Evolutionary conservation across 2,113 vertebrate species (phyloP).

Genomic region (Antechinus stuartii): DNA sequence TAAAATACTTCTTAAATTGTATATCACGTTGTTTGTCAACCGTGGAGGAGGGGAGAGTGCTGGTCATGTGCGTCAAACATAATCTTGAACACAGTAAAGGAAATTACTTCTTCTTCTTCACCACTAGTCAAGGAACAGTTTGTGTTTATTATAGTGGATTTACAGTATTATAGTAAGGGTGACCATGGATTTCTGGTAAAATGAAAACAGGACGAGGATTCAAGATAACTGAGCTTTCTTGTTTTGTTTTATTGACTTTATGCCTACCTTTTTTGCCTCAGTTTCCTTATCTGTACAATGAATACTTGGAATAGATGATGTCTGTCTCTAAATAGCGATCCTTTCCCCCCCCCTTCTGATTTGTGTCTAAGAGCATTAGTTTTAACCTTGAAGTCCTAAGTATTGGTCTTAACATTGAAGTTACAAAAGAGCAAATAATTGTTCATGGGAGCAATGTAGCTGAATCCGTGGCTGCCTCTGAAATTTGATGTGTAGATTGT

Average conservation of each 20-base stretch:
- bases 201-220: neutral
- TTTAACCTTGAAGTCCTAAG: neutral
- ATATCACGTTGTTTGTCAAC: constrained; percentile 7
- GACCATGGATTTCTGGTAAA: neutral
- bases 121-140: neutral
- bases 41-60: neutral
- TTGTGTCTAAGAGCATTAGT: neutral
- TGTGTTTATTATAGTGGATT: neutral
- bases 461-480: neutral
- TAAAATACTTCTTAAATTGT: neutral
- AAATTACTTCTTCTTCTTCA: neutral
- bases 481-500: neutral
- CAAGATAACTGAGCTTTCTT: neutral
- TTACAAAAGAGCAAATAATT: neutral
- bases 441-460: constrained; percentile 8
- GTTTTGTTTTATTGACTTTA: neutral
- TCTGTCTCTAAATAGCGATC: neutral
- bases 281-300: constrained; percentile 25
- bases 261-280: neutral
- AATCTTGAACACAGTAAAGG: neutral
- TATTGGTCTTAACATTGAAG: neutral
- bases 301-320: neutral
- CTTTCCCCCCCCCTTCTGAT: neutral
- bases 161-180: neutral
- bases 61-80: neutral